Conservation (phyloP, 1,140 invertebrate species). For the Rhopalosiphum padi region DNA sequence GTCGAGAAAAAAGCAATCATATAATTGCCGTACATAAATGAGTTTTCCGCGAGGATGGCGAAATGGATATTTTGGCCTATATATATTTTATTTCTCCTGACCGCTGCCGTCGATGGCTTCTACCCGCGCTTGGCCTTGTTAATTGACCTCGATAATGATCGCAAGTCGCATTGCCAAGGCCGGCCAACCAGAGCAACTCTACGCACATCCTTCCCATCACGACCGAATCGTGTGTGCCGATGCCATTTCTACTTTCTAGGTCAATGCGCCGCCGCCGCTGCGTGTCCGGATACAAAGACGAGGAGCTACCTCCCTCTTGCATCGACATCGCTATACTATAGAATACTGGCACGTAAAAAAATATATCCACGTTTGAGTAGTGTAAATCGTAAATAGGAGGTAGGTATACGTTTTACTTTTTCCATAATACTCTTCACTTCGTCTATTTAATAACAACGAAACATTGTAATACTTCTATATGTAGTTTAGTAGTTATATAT, state of each 20-base stretch:
- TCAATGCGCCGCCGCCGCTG: constrained; percentile 30
- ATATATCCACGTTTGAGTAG: neutral
- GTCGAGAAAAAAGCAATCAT: neutral
- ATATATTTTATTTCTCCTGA: constrained; percentile 26
- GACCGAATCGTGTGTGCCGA: constrained; percentile 6
- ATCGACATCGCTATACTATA: neutral
- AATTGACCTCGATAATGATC: constrained; percentile 52
- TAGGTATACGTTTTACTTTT: neutral
- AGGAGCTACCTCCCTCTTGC: neutral
- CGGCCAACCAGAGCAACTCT: constrained; percentile 53
- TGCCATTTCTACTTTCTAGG: constrained; percentile 57
- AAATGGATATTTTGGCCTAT: constrained; percentile 39
- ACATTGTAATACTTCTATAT: neutral
- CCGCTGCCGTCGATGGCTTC: neutral
- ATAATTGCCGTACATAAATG: neutral
- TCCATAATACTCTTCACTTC: neutral
- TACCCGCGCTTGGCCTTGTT: constrained; percentile 47
- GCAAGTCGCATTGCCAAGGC: constrained; percentile 53
- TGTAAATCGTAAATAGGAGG: neutral
- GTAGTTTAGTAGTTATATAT: neutral
- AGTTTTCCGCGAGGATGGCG: neutral
- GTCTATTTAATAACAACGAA: neutral
- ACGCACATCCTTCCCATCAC: constrained; percentile 21
- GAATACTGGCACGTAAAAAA: neutral
- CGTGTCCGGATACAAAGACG: constrained; percentile 7